Evolutionary conservation across 1,140 invertebrate genomes (phyloP), one percentile per base, ranked within the genome.

Genomic region (Elymnias hypermnestra): DNA sequence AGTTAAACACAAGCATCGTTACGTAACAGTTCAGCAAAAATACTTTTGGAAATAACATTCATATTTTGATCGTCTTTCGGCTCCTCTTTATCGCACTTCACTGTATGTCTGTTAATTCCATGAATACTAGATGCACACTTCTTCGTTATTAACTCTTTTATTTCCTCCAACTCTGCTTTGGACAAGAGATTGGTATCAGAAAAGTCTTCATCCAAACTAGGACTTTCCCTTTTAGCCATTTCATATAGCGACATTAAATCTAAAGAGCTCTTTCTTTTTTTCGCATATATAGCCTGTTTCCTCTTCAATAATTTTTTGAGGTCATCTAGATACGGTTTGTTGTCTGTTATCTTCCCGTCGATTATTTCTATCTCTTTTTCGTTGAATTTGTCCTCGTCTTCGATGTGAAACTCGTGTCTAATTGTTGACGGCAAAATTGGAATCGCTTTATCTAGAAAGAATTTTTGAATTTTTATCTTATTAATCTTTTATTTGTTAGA

Each of bases 301-400:
- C 63, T 60, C 55, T 63, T 73, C n/a, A 81, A 37, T 8, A 83
- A 55, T 17, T 45, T 53, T 37, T 57, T 68, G 0, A 83, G 44
- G 25, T 79, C 79, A 0, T 81, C 67, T 4, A 83, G 47, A 29
- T 77, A 77, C 1, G 70, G 44, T 47, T 62, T 63, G 42, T 83
- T 81, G 36, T 71, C 72, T 0, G 57, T 23, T 45, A 81, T 63
- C 25, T 75, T 66, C 2, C 47, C 54, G 39, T 81, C 79, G 5
- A 83, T 79, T 17, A 83, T 77, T 64, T 83, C 79, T 6, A 83
- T 63, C 43, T 81, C 78, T 33, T 73, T 78, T 5, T 74, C 64
- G 13, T 64, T 75, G 1, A 75, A 22, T 40, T 66, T 66, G 1
- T 58, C 52, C 6, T 79, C 44, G 39, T 75, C 77, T 13, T 70